phyloP scores from a whole-genome alignment of 2,888 invertebrate genomes.

The Dugesia japonica region DNA sequence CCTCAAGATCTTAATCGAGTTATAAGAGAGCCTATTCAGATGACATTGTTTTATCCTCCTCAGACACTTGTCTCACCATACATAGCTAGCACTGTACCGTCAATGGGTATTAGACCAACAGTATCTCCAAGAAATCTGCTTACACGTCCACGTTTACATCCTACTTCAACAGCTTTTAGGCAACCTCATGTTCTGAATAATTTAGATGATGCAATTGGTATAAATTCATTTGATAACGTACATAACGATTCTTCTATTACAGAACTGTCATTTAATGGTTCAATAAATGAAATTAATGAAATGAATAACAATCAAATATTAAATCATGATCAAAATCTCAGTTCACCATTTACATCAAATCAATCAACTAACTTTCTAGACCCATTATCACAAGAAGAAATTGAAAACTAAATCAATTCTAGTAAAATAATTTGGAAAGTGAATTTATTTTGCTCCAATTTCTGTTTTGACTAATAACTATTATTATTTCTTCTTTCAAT shows the following conservation, averaged over 20 bases:
- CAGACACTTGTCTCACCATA: not conserved
- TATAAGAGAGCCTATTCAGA: not conserved
- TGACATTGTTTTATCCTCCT: not conserved
- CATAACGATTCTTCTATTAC: not conserved
- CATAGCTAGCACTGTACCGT: not conserved
- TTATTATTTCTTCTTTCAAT: slow-evolving; percentile 9
- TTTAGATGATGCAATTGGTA: not conserved
- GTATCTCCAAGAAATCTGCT: not conserved
- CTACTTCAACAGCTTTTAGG: not conserved
- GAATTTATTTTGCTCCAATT: not conserved
- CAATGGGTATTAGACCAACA: not conserved
- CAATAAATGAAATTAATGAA: not conserved
- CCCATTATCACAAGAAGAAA: not conserved
- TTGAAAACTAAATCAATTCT: not conserved
- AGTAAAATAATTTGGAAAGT: not conserved
- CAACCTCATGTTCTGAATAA: not conserved
- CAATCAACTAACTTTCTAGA: not conserved
- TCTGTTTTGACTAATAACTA: not conserved
- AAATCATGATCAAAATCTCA: not conserved
- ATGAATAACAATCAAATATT: not conserved
- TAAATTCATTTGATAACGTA: not conserved
- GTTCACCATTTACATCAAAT: not conserved
- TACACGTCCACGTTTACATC: not conserved
- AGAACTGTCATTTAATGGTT: not conserved
- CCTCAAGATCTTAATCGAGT: not conserved